Percentiles rank a stretch among this genome's conserved stretches.
Evolutionary conservation across 2,797 vertebrate species (phyloP).

Genomic region (Dicrostonyx torquatus): DNA sequence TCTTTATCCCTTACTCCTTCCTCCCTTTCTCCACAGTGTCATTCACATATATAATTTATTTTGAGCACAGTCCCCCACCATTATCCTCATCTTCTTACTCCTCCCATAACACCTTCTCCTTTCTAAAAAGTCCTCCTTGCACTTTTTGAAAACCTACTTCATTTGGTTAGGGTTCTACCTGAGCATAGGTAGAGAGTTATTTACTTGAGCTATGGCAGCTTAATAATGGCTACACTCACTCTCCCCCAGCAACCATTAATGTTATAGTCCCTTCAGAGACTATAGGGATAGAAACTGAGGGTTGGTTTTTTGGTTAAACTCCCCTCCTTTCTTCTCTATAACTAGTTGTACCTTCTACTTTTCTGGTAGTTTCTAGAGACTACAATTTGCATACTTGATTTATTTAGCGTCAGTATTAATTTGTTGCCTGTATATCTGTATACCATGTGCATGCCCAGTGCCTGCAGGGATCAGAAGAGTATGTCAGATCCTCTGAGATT

Average conservation of each 20-base stretch:
- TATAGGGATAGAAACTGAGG: not conserved
- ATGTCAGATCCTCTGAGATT: not conserved
- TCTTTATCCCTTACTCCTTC: not conserved
- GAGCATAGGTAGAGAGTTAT: not conserved
- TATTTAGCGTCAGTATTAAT: not conserved
- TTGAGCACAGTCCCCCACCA: not conserved
- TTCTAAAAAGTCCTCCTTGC: not conserved
- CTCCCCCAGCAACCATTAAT: not conserved
- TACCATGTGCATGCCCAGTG: not conserved
- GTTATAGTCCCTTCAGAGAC: not conserved
- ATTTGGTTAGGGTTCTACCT: not conserved
- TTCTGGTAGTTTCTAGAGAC: not conserved
- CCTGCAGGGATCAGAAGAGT: not conserved
- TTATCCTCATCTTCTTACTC: not conserved
- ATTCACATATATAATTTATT: not conserved
- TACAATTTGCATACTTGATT: not conserved
- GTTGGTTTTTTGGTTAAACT: not conserved
- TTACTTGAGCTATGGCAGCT: not conserved
- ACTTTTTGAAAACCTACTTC: not conserved
- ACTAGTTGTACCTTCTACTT: not conserved
- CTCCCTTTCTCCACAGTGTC: not conserved
- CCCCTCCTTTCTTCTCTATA: not conserved
- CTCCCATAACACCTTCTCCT: not conserved
- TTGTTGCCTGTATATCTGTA: not conserved
- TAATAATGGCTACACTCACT: not conserved